phyloP scores from a whole-genome alignment of 2,113 vertebrate species.

The Mungos mungo region DNA sequence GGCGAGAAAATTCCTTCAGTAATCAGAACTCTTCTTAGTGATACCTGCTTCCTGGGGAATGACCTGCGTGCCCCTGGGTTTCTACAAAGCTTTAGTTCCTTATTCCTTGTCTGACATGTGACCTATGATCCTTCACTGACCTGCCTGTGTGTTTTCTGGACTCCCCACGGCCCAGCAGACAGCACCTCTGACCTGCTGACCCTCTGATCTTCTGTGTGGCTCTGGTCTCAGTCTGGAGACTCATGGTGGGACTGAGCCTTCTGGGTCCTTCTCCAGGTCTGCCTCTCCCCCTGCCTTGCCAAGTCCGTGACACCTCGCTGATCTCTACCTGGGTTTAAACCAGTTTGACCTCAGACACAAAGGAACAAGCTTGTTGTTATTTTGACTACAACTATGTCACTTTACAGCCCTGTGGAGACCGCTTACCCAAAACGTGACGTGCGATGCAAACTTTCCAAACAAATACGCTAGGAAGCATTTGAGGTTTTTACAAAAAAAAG shows the following conservation, averaged over 20 bases:
- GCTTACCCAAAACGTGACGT: neutral
- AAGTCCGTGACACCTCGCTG: neutral
- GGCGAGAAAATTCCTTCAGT: neutral
- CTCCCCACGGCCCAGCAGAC: neutral
- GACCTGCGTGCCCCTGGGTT: neutral
- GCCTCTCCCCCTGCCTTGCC: neutral
- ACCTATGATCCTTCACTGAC: neutral
- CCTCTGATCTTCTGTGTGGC: neutral
- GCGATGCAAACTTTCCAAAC: neutral
- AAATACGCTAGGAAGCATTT: neutral
- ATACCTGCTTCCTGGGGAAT: neutral
- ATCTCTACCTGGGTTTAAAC: neutral
- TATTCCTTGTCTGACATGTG: constrained; percentile 4
- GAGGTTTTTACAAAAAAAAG: neutral
- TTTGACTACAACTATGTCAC: neutral
- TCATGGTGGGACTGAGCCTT: neutral
- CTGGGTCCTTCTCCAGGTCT: neutral
- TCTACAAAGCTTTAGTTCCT: neutral
- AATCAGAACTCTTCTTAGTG: neutral
- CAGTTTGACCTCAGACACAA: neutral
- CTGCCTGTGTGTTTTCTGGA: neutral
- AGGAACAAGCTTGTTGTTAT: neutral
- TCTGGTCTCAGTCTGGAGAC: neutral
- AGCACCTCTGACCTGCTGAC: neutral
- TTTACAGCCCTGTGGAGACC: neutral